Conservation (phyloP, 2,113 vertebrate genomes). For the Chiloscyllium plagiosum region DNA sequence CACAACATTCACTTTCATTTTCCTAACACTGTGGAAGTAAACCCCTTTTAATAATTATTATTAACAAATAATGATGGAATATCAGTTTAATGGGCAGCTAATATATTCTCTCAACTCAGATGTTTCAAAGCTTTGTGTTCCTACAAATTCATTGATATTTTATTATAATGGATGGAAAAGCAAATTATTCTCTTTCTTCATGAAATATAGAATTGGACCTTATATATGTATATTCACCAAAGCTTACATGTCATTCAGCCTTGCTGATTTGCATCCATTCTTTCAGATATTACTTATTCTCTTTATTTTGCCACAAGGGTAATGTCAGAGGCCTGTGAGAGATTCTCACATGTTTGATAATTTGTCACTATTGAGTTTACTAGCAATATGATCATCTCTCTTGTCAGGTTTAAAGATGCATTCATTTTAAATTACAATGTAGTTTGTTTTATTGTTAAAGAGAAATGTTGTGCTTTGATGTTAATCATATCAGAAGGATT, state of each 20-base stretch:
- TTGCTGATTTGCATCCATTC: not conserved
- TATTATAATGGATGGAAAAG: not conserved
- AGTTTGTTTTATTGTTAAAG: not conserved
- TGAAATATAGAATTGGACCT: not conserved
- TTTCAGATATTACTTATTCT: not conserved
- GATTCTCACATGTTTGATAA: not conserved
- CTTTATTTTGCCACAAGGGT: not conserved
- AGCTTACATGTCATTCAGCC: not conserved
- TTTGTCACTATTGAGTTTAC: not conserved
- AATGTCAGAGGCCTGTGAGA: not conserved
- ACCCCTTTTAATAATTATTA: not conserved
- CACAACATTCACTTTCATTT: not conserved
- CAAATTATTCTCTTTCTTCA: not conserved
- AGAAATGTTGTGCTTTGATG: not conserved
- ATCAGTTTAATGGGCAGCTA: not conserved
- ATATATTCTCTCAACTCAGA: not conserved
- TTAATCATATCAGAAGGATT: not conserved
- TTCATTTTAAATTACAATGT: not conserved
- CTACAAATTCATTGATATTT: not conserved
- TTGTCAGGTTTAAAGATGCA: not conserved
- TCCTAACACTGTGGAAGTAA: not conserved
- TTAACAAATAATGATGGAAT: not conserved
- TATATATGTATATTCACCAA: not conserved
- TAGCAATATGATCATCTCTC: not conserved
- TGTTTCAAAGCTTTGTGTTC: not conserved